Evolutionary conservation across 2,113 vertebrate species (phyloP).

Genomic region (Circaetus cinerascens): DNA sequence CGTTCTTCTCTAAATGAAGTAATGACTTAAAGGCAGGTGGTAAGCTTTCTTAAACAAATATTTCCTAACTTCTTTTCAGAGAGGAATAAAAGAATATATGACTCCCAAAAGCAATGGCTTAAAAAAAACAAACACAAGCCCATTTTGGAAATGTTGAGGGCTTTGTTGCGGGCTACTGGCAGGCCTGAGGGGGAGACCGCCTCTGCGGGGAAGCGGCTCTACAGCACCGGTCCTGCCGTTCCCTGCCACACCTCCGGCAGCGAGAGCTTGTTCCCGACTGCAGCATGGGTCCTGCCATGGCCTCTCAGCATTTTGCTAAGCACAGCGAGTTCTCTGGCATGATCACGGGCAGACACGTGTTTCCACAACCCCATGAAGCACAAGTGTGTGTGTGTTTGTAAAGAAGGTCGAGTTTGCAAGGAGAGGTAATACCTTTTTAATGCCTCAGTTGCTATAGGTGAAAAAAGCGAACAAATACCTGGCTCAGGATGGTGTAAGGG

Average conservation of each 20-base stretch:
- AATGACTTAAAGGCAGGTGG: not conserved
- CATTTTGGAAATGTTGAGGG: not conserved
- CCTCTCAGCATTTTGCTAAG: not conserved
- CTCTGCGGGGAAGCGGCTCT: not conserved
- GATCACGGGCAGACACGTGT: not conserved
- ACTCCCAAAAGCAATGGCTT: not conserved
- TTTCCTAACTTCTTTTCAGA: not conserved
- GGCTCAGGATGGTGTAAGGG: not conserved
- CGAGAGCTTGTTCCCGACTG: rapidly evolving
- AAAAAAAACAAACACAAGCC: not conserved
- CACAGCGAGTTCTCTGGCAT: rapidly evolving
- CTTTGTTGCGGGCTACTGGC: not conserved
- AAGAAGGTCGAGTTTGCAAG: not conserved
- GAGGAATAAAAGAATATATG: not conserved
- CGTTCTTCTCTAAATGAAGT: not conserved
- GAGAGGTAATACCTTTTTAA: not conserved
- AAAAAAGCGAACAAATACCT: not conserved
- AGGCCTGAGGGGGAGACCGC: not conserved
- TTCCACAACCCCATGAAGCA: not conserved
- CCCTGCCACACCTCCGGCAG: not conserved
- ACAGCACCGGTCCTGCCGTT: not conserved
- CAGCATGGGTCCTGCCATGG: not conserved
- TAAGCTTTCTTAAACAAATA: conserved; percentile 11
- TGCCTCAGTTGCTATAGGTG: not conserved
- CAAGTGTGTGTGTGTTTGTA: rapidly evolving